Evolutionary conservation across 92 coral and sea anemone species (phyloP).

Genomic region (Zoanthus sociatus): DNA sequence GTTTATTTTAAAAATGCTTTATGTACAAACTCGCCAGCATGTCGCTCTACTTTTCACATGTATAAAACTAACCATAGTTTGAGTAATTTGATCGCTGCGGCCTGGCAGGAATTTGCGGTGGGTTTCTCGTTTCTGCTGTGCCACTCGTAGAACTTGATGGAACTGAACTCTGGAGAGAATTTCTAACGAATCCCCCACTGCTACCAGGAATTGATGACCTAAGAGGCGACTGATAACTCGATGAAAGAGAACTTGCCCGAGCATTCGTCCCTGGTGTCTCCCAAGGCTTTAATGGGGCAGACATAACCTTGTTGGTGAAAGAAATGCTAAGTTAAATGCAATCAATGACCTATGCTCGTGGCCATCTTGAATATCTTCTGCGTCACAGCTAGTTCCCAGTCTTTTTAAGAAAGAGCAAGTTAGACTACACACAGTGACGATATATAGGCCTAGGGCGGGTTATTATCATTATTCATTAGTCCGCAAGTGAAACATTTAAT

Average conservation of each 20-base stretch:
- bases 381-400: constrained; percentile 34
- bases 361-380: constrained; percentile 26
- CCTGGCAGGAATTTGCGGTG: constrained; percentile 81
- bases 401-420: background rate
- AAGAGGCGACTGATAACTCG: constrained; percentile 71
- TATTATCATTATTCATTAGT: no score
- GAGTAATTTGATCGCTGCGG: constrained; percentile 59
- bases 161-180: constrained; percentile 34
- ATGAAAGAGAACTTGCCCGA: constrained; percentile 67
- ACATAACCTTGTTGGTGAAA: constrained; percentile 56
- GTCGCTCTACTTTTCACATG: background rate
- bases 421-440: no score
- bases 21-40: background rate
- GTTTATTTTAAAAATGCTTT: background rate
- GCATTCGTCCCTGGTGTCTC: constrained; percentile 82
- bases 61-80: constrained; percentile 46
- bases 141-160: constrained; percentile 43
- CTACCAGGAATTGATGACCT: constrained; percentile 68
- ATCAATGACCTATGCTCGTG: background rate
- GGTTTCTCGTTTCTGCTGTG: constrained; percentile 61
- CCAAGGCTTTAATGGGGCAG: constrained; percentile 98
- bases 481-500: no score
- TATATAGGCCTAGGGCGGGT: no score
- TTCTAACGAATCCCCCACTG: constrained; percentile 43
- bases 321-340: background rate